Base-by-base conservation (phyloP, 64 coral and sea anemone genomes). In the Montipora sp. region DNA sequence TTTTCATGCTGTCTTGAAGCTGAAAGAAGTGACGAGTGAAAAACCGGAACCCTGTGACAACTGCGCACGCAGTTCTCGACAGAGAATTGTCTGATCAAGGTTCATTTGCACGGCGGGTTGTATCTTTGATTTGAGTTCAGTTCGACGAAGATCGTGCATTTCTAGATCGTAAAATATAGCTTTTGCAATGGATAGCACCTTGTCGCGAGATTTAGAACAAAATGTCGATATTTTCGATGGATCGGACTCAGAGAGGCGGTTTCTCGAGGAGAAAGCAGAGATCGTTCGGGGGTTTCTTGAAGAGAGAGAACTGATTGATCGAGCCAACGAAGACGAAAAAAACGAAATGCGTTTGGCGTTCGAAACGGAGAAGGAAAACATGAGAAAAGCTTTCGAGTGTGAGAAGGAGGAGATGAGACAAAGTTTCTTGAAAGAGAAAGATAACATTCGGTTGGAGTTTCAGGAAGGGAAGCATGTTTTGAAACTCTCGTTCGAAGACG, bases 381-480 rank as follows among this genome's bases (percentile, higher is more conserved):
- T 99, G 68, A 76, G 88, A 49, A 89, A 94, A 73, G 90, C 84
- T 6, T 99, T 99, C 49, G 98, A 99, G 58, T 94, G 88, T 16
- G 98, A 99, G 74, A 95, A 93, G 47, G 91, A 99, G 90, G 94
- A 99, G 80, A 93, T 99, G 92, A 90, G 94, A 68, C 89, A 95
- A 72, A 74, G 75, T 75, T 99, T 99, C 70, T 95, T 91, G 60
- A 99, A 98, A 57, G 98, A 99, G 27, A 99, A 96, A 51, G 98
- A 99, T 23, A 94, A 90, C 72, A 95, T 99, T 87, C 92, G 98
- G 3, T 77, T 91, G 22, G 98, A 96, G 19, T 99, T 99, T 87
- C 98, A 99, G 89, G 92, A 96, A 48, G 92, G 91, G 80, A 99
- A 96, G 78, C 94, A 99, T 77, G 98, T 99, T 57, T 83, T 99